A percentile compares a stretch with the other conserved stretches of the same genome.
Evolutionary conservation across 64 coral and sea anemone species (phyloP).

Genomic region (Montipora sp.): DNA sequence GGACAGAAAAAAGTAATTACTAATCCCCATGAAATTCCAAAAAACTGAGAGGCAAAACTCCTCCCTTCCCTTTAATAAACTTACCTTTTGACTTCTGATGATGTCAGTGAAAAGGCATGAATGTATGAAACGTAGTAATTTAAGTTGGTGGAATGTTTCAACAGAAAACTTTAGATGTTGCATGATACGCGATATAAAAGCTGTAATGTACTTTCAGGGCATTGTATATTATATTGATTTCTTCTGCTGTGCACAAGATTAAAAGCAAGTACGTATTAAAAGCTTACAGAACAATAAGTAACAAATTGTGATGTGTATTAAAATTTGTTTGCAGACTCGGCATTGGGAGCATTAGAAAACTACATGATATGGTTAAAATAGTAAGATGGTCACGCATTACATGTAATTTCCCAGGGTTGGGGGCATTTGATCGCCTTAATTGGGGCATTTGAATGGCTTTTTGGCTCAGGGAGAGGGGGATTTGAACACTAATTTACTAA

Average conservation of each 20-base stretch:
- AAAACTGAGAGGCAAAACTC: constrained; percentile 10
- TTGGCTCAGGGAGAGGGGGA: too few species aligned
- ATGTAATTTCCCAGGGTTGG: constrained; percentile 1
- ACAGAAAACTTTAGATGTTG: not conserved
- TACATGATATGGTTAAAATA: not conserved
- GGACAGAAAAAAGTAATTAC: constrained; percentile 8
- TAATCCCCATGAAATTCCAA: constrained; percentile 5
- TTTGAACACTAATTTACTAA: not conserved
- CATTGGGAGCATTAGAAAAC: not conserved
- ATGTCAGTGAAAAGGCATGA: constrained; percentile 6
- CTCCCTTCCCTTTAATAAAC: constrained; percentile 1
- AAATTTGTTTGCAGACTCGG: constrained; percentile 1
- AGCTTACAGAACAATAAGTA: not conserved
- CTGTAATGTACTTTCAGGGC: not conserved
- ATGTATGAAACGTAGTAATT: constrained; percentile 4
- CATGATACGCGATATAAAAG: not conserved
- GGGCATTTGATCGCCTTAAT: not conserved
- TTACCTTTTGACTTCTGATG: not conserved
- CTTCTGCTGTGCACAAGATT: not conserved
- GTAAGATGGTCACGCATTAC: not conserved
- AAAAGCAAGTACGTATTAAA: not conserved
- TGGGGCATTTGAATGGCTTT: constrained; percentile 1
- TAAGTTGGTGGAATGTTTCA: not conserved
- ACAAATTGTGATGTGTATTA: not conserved
- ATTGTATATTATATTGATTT: constrained; percentile 12